These are phyloP conservation scores for Menidia beryllina DNA, from an alignment of 2,113 vertebrate species.

Conservation along the genomic window DNA sequence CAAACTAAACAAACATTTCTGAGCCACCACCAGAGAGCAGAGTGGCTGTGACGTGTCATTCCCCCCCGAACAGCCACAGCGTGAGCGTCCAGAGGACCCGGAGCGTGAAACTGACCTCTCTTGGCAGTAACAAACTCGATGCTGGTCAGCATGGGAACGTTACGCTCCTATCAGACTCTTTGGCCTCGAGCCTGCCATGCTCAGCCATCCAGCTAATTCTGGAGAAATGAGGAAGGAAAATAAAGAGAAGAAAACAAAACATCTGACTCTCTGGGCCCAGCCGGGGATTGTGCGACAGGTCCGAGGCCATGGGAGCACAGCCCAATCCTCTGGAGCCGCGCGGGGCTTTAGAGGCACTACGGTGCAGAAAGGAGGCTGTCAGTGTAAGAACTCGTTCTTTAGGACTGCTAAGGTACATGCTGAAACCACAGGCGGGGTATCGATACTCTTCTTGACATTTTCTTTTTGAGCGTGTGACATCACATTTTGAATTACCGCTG, in stretches of 20 bases:
- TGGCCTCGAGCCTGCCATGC: slow-evolving; percentile 32
- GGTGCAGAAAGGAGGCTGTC: slow-evolving; percentile 65
- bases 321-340: slow-evolving; percentile 19
- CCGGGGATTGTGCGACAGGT: slow-evolving; percentile 31
- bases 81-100: not conserved
- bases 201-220: slow-evolving; percentile 40
- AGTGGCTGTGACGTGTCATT: slow-evolving; percentile 12
- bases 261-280: slow-evolving; percentile 14
- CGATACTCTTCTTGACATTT: slow-evolving; percentile 10
- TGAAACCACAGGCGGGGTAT: slow-evolving; percentile 47
- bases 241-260: no score
- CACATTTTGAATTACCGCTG: no score
- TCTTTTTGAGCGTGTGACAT: no score
- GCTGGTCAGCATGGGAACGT: slow-evolving; percentile 18
- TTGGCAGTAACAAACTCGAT: slow-evolving; percentile 18
- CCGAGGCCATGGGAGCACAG: slow-evolving; percentile 34
- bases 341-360: slow-evolving; percentile 62
- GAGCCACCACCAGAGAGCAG: slow-evolving; percentile 4
- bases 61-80: slow-evolving; percentile 15
- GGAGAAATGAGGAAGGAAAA: slow-evolving; percentile 42
- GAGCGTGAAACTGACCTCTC: slow-evolving; percentile 34
- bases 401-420: slow-evolving; percentile 48
- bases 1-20: slow-evolving; percentile 21
- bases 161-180: slow-evolving; percentile 32
- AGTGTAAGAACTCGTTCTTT: slow-evolving; percentile 32